Base-by-base conservation (phyloP, 1,140 invertebrate genomes). In the Bombus pyrosoma region DNA sequence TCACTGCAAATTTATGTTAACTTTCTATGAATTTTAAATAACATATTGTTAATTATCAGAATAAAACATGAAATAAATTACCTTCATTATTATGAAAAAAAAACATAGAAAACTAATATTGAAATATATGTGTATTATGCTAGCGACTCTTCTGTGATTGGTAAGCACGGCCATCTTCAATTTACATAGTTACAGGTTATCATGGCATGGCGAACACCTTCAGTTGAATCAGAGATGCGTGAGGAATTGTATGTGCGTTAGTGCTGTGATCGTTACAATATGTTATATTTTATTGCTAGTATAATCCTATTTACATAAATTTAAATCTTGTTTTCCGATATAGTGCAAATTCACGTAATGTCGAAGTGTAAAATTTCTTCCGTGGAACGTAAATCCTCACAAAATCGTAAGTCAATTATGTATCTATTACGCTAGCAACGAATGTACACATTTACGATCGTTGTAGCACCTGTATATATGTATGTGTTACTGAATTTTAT, bases 141-240 rank as follows among this genome's bases (percentile, higher is more conserved):
- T 34, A 39, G 10, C 39, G 53, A 78, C 41, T 66, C 69, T 47
- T 59, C 22, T 64, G 2, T 25, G 39, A 62, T 72, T 47, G 37
- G 32, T 37, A 80, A 85, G 64, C 39, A 84, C 66, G 39, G 3
- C 66, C 77, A 66, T 85, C 83, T 85, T 73, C 12, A 66, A 13
- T 81, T 47, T 41, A 34, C 32, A 47, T 66, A 73, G 83, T 80
- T 73, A 72, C 57, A 81, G 83, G 83, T 81, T 85, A 81, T 85
- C 76, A 62, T 72, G 34, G 83, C 68, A 80, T 72, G 68, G 83
- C 77, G 83, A 39, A 64, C 41, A 80, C 69, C 32, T 83, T 83
- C 68, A 80, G 71, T 76, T 18, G 41, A 72, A 53, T 2, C 32
- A 62, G 53, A 39, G 32, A 32, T 53, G 41, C 15, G 75, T 3